Conservation (phyloP, 2,113 vertebrate genomes). For the Coregonus clupeaformis region DNA sequence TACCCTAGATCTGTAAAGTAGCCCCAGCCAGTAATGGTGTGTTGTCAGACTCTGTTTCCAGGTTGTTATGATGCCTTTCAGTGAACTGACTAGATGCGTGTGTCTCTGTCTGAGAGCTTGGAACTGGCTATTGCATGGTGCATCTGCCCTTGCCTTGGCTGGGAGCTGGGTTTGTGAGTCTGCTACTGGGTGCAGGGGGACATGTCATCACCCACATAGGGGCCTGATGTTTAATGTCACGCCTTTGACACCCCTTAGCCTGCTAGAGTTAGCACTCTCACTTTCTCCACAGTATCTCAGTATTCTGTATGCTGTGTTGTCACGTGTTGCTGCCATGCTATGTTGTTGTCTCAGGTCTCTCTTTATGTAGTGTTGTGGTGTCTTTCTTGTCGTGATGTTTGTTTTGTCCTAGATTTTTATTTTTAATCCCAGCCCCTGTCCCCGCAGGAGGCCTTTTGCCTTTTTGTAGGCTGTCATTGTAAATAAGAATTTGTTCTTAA, state of each 20-base stretch:
- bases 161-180: neutral
- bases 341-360: too few relatives aligned
- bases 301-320: too few relatives aligned
- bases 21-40: too few relatives aligned
- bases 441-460: too few relatives aligned
- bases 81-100: neutral
- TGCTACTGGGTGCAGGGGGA: constrained; percentile 32
- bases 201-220: constrained; percentile 49
- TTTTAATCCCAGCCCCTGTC: too few relatives aligned
- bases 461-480: too few relatives aligned
- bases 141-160: constrained; percentile 16
- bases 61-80: neutral
- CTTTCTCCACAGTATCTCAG: neutral
- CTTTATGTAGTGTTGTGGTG: too few relatives aligned
- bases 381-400: too few relatives aligned
- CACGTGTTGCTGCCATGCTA: too few relatives aligned
- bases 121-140: neutral
- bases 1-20: too few relatives aligned
- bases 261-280: neutral
- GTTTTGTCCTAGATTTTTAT: too few relatives aligned
- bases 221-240: constrained; percentile 59
- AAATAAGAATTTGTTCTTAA: too few relatives aligned
- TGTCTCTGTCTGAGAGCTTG: neutral
- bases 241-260: constrained; percentile 15
- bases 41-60: neutral